Conservation (phyloP, 2,113 vertebrate genomes). For the Rattus rattus region DNA sequence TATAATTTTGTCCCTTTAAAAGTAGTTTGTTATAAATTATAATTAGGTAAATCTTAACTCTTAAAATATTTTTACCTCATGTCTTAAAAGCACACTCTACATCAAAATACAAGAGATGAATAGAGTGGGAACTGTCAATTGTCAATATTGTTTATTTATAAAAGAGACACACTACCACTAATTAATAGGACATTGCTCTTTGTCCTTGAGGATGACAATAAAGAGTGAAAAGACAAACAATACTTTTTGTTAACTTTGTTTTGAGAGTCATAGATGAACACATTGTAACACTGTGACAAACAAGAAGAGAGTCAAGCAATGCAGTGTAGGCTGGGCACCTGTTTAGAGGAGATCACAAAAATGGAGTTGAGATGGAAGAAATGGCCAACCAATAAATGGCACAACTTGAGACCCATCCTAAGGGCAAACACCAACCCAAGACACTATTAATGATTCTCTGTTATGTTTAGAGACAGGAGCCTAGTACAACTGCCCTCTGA, state of each 20-base stretch:
- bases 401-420: too few species aligned
- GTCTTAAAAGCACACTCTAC: background rate
- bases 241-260: background rate
- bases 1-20: background rate
- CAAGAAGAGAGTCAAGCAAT: background rate
- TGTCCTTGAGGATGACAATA: background rate
- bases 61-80: background rate
- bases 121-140: background rate
- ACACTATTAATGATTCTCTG: too few species aligned
- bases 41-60: background rate
- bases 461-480: too few species aligned
- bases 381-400: too few species aligned
- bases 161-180: background rate
- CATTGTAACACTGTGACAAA: background rate
- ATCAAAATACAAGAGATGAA: background rate
- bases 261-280: background rate
- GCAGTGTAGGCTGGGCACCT: background rate
- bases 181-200: background rate
- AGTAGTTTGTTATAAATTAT: constrained; percentile 22
- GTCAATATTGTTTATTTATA: background rate
- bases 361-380: too few species aligned
- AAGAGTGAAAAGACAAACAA: background rate
- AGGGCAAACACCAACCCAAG: too few species aligned
- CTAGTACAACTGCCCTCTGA: too few species aligned
- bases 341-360: background rate